Base-by-base conservation (phyloP, 1,140 invertebrate genomes). In the Apis laboriosa region DNA sequence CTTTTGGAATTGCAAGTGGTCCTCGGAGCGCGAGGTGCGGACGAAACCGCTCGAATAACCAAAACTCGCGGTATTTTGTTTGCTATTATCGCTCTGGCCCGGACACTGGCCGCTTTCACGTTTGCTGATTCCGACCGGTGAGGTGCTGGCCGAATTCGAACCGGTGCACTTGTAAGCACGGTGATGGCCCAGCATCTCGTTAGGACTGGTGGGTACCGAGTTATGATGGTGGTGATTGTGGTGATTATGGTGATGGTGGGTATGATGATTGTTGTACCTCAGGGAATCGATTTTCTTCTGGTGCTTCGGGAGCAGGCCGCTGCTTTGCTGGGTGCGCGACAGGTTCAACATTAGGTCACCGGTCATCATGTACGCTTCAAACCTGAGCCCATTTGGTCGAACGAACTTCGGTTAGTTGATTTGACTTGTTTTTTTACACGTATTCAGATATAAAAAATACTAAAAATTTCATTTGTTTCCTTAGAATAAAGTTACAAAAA, bases 281-380 rank as follows among this genome's bases (percentile, higher is more conserved):
- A 95, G 92, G 87, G 93, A 94, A 86, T 95, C 95, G 11, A 96
- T 95, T 91, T 96, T 96, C 89, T 96, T 96, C 90, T 96, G 95
- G 86, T 96, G 95, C 80, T 95, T 95, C 24, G 95, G 95, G 17
- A 96, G 87, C n/a, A 96, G 92, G 86, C 94, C 94, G 72, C 94
- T 94, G 85, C 94, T 95, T 86, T 96, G 96, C 61, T 96, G 96
- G 28, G 97, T 97, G 77, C 97, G 95, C 49, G 98, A 97, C 74
- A 99, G 95, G 94, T 98, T 99, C 74, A 99, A 95, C 93, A 99
- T 99, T 84, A 98, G 95, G 91, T 99, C 98, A 15, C 98, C 98
- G n/a, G 98, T 99, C 98, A 99, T 99, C 96, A 99, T 98, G 94
- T 98, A 99, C 34, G 98, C 97, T 94, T 99, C 98, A 94, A 97